phyloP scores from a whole-genome alignment of 1,140 invertebrate species.

The Trichonephila inaurata region DNA sequence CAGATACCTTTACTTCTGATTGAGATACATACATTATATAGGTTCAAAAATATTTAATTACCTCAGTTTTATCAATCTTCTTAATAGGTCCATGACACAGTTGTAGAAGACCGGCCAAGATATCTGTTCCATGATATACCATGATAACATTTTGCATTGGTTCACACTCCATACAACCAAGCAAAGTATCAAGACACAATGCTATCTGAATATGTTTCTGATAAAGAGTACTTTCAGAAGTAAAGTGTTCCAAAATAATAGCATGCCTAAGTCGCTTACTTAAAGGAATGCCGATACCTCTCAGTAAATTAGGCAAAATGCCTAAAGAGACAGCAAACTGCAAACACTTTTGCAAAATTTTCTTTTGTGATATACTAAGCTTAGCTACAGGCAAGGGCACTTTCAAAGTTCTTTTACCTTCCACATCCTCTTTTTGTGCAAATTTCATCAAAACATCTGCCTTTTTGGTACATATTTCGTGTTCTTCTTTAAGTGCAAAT shows the following conservation, averaged over 20 bases:
- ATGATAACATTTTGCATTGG: slow-evolving; percentile 81
- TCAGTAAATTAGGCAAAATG: slow-evolving; percentile 85
- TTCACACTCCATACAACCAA: slow-evolving; percentile 80
- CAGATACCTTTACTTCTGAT: no score
- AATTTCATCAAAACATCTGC: background rate
- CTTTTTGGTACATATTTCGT: background rate
- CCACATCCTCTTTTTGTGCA: no score
- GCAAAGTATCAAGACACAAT: slow-evolving; percentile 79
- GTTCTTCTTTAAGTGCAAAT: slow-evolving; percentile 29
- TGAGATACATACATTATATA: background rate
- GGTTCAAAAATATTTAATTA: background rate
- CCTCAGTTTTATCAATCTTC: slow-evolving; percentile 58
- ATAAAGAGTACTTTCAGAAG: slow-evolving; percentile 78
- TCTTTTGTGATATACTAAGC: slow-evolving; percentile 81
- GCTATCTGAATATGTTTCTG: slow-evolving; percentile 81
- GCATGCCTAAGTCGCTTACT: slow-evolving; percentile 79
- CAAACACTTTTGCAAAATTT: slow-evolving; percentile 80
- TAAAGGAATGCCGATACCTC: slow-evolving; percentile 85
- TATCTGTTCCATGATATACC: slow-evolving; percentile 81
- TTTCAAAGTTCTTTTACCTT: background rate
- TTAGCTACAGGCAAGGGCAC: slow-evolving; percentile 69
- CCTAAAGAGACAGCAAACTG: slow-evolving; percentile 85
- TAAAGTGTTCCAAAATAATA: slow-evolving; percentile 66
- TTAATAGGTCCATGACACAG: slow-evolving; percentile 83
- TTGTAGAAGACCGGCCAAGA: slow-evolving; percentile 87